phyloP scores from a whole-genome alignment of 1,140 invertebrate species.

The Atta cephalotes region DNA sequence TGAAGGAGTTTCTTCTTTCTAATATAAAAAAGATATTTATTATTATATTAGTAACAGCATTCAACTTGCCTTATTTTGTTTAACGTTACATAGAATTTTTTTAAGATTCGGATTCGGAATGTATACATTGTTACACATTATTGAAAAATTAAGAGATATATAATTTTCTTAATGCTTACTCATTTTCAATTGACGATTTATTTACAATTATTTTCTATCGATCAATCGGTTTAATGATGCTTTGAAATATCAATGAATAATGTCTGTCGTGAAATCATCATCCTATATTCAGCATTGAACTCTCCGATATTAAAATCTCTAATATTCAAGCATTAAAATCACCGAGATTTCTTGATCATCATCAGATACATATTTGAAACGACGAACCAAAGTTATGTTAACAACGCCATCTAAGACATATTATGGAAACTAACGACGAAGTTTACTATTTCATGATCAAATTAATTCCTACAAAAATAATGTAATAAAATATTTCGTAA shows the following conservation, averaged over 20 bases:
- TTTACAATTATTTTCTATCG: not conserved
- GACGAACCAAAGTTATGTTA: not conserved
- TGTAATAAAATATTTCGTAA: not conserved
- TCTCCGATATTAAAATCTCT: constrained; percentile 31
- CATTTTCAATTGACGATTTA: not conserved
- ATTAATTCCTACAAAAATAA: not conserved
- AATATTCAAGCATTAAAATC: constrained; percentile 48
- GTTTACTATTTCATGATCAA: not conserved
- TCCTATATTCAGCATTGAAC: constrained; percentile 24
- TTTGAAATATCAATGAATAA: not conserved
- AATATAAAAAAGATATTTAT: not conserved
- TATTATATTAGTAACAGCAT: not conserved
- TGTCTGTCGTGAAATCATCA: not conserved
- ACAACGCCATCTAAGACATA: constrained; percentile 2
- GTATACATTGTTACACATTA: not conserved
- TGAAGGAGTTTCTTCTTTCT: not conserved
- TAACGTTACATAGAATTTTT: not conserved
- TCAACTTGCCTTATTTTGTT: not conserved
- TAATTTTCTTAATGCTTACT: not conserved
- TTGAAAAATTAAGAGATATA: not conserved
- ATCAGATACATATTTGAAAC: not conserved
- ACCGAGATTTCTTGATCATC: not conserved
- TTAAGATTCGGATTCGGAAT: not conserved
- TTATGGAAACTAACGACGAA: not conserved
- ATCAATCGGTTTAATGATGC: not conserved